These are phyloP conservation scores for Trichomalopsis sarcophagae DNA, from an alignment of 1,140 invertebrate species.

Conservation along the genomic window DNA sequence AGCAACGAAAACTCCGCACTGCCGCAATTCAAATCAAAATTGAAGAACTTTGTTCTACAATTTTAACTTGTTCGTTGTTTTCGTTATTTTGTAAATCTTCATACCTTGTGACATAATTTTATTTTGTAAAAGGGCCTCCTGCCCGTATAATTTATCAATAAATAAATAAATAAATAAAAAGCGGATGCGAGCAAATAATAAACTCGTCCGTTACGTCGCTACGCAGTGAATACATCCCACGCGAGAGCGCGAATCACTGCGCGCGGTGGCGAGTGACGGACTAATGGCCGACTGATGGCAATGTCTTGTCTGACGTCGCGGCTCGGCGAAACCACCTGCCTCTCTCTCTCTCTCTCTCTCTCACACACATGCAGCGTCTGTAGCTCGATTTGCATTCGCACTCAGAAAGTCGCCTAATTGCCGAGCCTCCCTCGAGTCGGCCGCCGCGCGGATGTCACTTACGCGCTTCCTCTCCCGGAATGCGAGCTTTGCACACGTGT, in stretches of 20 bases:
- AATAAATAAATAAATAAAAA: no score
- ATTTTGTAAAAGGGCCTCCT: no score
- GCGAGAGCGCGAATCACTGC: slow-evolving; percentile 56
- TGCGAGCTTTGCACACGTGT: no score
- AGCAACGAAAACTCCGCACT: no score
- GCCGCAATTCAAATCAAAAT: no score
- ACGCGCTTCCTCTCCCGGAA: slow-evolving; percentile 15
- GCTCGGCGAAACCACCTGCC: slow-evolving; percentile 71
- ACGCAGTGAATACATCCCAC: slow-evolving; percentile 17
- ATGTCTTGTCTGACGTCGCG: slow-evolving; percentile 72
- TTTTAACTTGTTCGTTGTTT: no score
- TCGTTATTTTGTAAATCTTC: no score
- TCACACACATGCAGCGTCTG: slow-evolving; percentile 22
- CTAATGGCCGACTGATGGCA: slow-evolving; percentile 73
- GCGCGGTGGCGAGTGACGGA: slow-evolving; percentile 57
- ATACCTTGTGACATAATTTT: no score
- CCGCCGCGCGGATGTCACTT: slow-evolving; percentile 31
- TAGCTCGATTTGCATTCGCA: slow-evolving; percentile 65
- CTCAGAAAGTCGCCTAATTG: slow-evolving; percentile 60
- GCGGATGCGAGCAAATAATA: not conserved
- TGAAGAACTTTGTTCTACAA: no score
- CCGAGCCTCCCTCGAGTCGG: slow-evolving; percentile 24
- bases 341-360: slow-evolving; percentile 30
- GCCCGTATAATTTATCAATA: no score
- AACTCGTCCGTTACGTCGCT: slow-evolving; percentile 38